phyloP scores from a whole-genome alignment of 2,113 vertebrate species.

The Otocyon megalotis region DNA sequence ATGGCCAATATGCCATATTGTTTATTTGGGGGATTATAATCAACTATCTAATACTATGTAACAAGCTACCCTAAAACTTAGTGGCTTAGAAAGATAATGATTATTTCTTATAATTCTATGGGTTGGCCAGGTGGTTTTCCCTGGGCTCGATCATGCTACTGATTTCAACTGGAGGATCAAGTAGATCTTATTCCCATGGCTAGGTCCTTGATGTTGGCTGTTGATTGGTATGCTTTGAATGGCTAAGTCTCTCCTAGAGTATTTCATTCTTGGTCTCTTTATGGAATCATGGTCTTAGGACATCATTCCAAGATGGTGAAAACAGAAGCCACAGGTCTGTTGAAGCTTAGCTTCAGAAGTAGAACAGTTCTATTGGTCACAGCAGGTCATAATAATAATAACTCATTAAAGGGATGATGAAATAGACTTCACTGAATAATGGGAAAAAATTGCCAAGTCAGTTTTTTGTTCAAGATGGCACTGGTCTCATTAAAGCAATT shows the following conservation, averaged over 20 bases:
- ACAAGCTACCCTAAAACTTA: neutral
- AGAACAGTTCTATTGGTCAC: neutral
- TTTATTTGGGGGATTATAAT: neutral
- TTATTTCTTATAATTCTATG: neutral
- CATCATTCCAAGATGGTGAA: neutral
- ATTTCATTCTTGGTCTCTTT: neutral
- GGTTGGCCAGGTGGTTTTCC: neutral
- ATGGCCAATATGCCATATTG: neutral
- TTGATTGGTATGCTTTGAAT: neutral
- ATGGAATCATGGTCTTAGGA: neutral
- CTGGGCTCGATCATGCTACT: neutral
- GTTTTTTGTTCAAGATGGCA: neutral
- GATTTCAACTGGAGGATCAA: neutral
- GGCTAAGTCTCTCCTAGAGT: neutral
- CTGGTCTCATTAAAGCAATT: neutral
- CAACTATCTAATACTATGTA: neutral
- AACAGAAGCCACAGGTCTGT: neutral
- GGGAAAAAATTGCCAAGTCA: neutral
- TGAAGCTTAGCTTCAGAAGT: neutral
- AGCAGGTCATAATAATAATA: neutral
- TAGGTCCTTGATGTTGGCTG: neutral
- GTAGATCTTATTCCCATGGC: neutral
- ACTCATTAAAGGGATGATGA: neutral
- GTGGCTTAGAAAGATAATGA: neutral
- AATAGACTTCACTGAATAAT: neutral